These are phyloP conservation scores for Bombus pyrosoma DNA, from an alignment of 1,140 invertebrate species.

Conservation along the genomic window DNA sequence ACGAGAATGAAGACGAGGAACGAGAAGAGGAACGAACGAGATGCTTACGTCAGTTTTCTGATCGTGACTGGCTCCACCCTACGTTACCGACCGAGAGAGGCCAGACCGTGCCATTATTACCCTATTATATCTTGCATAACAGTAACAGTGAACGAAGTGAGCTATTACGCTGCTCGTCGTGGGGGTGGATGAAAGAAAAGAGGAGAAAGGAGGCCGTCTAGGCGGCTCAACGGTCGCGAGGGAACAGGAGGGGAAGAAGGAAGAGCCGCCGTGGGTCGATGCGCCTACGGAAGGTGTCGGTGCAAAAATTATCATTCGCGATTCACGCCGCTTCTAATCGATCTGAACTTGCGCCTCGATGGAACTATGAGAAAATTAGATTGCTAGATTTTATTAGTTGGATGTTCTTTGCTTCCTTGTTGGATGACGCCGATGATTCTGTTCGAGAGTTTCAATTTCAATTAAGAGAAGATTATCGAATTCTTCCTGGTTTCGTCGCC, in stretches of 20 bases:
- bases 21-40: slow-evolving; percentile 68
- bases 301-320: slow-evolving; percentile 44
- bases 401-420: not conserved
- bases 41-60: slow-evolving; percentile 79
- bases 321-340: slow-evolving; percentile 61
- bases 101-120: slow-evolving; percentile 77
- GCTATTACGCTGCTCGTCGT: slow-evolving; percentile 70
- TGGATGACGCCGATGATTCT: too few species aligned
- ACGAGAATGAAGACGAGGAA: slow-evolving; percentile 36
- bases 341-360: slow-evolving; percentile 67
- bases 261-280: slow-evolving; percentile 62
- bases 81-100: slow-evolving; percentile 67
- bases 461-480: not conserved
- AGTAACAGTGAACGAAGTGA: slow-evolving; percentile 77
- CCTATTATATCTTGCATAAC: slow-evolving; percentile 81
- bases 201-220: slow-evolving; percentile 63
- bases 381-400: not conserved
- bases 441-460: not conserved
- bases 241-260: slow-evolving; percentile 12
- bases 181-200: slow-evolving; percentile 62
- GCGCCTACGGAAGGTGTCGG: slow-evolving; percentile 54
- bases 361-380: slow-evolving; percentile 33
- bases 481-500: not conserved
- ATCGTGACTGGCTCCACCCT: slow-evolving; percentile 81
- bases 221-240: not conserved